Conservation (phyloP, 2,797 vertebrate species). For the Petrocephalus schoutedeni region DNA sequence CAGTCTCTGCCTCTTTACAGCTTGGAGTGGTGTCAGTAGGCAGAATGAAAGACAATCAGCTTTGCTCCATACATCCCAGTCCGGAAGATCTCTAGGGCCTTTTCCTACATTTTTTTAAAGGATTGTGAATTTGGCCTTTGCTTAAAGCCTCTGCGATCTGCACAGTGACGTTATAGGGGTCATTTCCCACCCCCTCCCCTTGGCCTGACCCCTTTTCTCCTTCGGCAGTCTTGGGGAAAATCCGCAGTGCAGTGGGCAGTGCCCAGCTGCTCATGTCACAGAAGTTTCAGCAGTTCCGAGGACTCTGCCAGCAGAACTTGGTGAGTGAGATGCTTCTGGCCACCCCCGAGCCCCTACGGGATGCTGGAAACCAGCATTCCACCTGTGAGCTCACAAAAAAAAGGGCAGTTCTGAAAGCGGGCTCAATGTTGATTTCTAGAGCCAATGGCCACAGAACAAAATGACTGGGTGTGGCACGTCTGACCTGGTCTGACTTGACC, state of each 20-base stretch:
- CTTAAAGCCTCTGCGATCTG: background rate
- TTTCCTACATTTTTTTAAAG: background rate
- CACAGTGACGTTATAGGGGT: background rate
- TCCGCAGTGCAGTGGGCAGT: constrained; percentile 92
- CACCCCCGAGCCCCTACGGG: background rate
- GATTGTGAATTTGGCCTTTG: background rate
- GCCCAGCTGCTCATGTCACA: constrained; percentile 95
- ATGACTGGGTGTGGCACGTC: background rate
- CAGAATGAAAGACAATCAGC: background rate
- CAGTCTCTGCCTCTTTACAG: background rate
- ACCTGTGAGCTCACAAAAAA: background rate
- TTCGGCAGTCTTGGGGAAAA: constrained; percentile 84
- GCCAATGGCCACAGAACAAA: background rate
- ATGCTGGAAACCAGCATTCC: background rate
- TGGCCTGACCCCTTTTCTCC: background rate
- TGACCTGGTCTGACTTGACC: background rate
- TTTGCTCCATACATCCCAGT: background rate
- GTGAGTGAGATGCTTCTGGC: constrained; percentile 61
- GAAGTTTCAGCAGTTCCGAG: constrained; percentile 98
- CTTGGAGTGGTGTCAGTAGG: background rate
- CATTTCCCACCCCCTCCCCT: background rate
- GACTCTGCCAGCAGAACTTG: constrained; percentile 97
- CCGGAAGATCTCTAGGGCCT: background rate
- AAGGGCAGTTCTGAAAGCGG: background rate
- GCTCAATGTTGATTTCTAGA: background rate